Evolutionary conservation across 2,888 invertebrate genomes (phyloP).

Genomic region (Cheilosia grossa): DNA sequence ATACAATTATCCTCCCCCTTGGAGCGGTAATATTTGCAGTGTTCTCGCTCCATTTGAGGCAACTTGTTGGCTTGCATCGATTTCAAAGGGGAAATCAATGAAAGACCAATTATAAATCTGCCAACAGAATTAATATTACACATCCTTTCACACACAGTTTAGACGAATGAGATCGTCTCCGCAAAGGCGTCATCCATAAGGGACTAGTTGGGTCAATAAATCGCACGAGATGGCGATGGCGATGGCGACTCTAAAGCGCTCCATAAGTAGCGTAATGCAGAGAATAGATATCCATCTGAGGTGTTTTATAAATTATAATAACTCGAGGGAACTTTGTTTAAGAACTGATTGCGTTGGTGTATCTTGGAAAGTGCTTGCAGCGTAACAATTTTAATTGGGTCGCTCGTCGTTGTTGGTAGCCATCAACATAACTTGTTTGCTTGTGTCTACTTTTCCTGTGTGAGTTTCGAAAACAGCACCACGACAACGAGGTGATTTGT

Average conservation of each 20-base stretch:
- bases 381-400: conserved; percentile 5
- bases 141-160: conserved; percentile 19
- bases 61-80: conserved; percentile 55
- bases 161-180: conserved; percentile 26
- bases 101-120: conserved; percentile 64
- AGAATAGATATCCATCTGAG: conserved; percentile 60
- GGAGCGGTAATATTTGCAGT: background rate
- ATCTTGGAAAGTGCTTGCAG: conserved; percentile 16
- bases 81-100: conserved; percentile 52
- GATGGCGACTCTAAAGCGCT: conserved; percentile 56
- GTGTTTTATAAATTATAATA: conserved; percentile 39
- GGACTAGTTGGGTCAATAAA: conserved; percentile 39
- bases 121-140: conserved; percentile 63
- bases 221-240: conserved; percentile 20
- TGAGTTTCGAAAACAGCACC: conserved; percentile 15
- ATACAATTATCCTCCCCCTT: conserved; percentile 24
- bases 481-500: background rate
- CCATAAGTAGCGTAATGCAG: conserved; percentile 61
- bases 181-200: background rate
- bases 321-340: conserved; percentile 36
- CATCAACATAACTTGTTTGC: conserved; percentile 7
- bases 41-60: conserved; percentile 1
- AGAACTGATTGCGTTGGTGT: conserved; percentile 21
- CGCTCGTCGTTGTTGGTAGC: background rate
- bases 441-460: conserved; percentile 30